phyloP scores from a whole-genome alignment of 2,888 invertebrate genomes.

The Hemicrepidius hirtus region DNA sequence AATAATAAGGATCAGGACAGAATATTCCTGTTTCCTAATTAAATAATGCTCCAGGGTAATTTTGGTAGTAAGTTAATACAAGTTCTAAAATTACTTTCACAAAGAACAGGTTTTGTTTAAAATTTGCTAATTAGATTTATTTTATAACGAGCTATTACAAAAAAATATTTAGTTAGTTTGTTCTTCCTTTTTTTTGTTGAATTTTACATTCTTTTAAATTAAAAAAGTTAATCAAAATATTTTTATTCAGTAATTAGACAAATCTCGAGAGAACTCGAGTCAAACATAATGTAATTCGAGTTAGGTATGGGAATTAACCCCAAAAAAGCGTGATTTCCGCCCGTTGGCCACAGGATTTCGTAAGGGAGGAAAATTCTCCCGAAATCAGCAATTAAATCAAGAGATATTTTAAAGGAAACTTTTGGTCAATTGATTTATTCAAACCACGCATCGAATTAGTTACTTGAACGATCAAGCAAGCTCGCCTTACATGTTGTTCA shows the following conservation, averaged over 20 bases:
- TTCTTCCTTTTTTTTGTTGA: no score
- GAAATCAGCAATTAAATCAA: not conserved
- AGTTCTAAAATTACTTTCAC: no score
- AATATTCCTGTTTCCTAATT: no score
- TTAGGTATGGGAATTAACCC: slow-evolving; percentile 25
- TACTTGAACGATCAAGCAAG: slow-evolving; percentile 24
- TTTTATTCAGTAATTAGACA: not conserved
- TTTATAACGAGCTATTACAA: no score
- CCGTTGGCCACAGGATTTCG: slow-evolving; percentile 17
- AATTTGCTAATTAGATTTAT: no score
- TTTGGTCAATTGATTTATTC: slow-evolving; percentile 10
- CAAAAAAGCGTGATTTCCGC: slow-evolving; percentile 25
- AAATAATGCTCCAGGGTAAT: no score
- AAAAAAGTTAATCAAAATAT: not conserved
- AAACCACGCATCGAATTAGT: not conserved
- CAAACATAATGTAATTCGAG: slow-evolving; percentile 18
- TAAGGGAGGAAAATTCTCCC: slow-evolving; percentile 3
- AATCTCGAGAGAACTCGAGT: not conserved
- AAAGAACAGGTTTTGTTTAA: no score
- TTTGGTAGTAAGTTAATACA: no score
- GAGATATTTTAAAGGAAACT: not conserved
- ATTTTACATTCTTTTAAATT: no score
- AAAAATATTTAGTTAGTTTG: no score
- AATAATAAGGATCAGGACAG: no score
- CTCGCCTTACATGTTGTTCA: slow-evolving; percentile 37